Conservation (phyloP, 2,888 invertebrate genomes). For the Sylvicola cinctus region DNA sequence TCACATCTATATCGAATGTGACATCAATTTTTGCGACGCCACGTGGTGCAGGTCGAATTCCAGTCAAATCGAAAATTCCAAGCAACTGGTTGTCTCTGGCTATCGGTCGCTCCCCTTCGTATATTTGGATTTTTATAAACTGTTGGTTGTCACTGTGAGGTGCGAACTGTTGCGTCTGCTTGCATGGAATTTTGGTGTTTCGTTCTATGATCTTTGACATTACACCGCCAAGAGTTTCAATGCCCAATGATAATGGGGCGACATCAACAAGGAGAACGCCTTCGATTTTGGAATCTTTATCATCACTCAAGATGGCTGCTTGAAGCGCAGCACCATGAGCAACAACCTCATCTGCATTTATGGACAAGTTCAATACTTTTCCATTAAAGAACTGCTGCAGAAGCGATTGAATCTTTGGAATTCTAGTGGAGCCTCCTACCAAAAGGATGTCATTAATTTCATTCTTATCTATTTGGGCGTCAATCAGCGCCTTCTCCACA, state of each 20-base stretch:
- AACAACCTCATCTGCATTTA: constrained; percentile 95
- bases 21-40: constrained; percentile 81
- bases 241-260: constrained; percentile 75
- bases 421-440: constrained; percentile 92
- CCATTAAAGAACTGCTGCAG: constrained; percentile 92
- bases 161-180: constrained; percentile 90
- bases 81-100: constrained; percentile 88
- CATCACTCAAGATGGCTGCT: constrained; percentile 84
- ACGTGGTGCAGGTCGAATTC: constrained; percentile 84
- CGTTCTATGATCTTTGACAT: constrained; percentile 96
- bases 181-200: constrained; percentile 92
- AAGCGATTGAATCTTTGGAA: constrained; percentile 93
- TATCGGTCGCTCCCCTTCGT: constrained; percentile 85
- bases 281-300: constrained; percentile 74
- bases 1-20: constrained; percentile 71
- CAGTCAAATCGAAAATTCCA: constrained; percentile 91
- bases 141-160: constrained; percentile 97
- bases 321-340: constrained; percentile 94
- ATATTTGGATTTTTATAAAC: constrained; percentile 80
- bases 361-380: constrained; percentile 88
- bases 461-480: constrained; percentile 90
- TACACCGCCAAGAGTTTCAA: constrained; percentile 78
- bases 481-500: constrained; percentile 86
- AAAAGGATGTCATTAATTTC: constrained; percentile 82
- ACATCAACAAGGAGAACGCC: constrained; percentile 84